A percentile compares a stretch with the other conserved stretches of the same genome.
These are phyloP conservation scores for Melitaea athalia DNA, from an alignment of 2,888 invertebrate genomes.

Conservation along the genomic window DNA sequence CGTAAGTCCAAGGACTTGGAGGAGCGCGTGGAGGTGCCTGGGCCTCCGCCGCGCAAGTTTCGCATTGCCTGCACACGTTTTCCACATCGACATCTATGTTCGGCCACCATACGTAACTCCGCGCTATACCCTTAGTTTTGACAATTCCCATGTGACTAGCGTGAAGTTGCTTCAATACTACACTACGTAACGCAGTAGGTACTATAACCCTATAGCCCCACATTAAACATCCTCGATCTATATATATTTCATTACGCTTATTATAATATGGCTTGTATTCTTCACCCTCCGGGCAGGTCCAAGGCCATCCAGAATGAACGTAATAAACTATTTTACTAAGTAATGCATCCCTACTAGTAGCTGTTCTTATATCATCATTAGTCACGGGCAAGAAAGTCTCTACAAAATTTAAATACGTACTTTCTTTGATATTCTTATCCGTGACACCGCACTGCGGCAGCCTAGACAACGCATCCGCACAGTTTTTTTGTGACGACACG, in stretches of 20 bases:
- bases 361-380: neutral
- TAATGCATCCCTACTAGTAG: conserved; percentile 5
- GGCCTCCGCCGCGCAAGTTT: conserved; percentile 43
- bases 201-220: conserved; percentile 5
- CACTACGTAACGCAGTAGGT: neutral
- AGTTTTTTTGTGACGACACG: neutral
- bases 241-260: neutral
- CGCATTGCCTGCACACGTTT: conserved; percentile 14
- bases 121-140: conserved; percentile 1
- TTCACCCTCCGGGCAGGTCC: neutral
- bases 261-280: conserved; percentile 3
- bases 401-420: neutral
- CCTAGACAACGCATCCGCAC: conserved; percentile 18
- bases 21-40: conserved; percentile 34
- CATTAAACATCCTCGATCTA: neutral
- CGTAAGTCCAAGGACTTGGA: conserved; percentile 39
- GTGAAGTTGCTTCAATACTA: neutral
- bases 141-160: conserved; percentile 2
- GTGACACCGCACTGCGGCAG: conserved; percentile 1
- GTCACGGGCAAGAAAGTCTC: neutral
- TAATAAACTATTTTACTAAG: conserved; percentile 11
- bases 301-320: conserved; percentile 1
- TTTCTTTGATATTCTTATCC: neutral
- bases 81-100: neutral
- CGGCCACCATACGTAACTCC: conserved; percentile 10